phyloP scores from a whole-genome alignment of 2,888 invertebrate genomes.

The Nycteola revayana region DNA sequence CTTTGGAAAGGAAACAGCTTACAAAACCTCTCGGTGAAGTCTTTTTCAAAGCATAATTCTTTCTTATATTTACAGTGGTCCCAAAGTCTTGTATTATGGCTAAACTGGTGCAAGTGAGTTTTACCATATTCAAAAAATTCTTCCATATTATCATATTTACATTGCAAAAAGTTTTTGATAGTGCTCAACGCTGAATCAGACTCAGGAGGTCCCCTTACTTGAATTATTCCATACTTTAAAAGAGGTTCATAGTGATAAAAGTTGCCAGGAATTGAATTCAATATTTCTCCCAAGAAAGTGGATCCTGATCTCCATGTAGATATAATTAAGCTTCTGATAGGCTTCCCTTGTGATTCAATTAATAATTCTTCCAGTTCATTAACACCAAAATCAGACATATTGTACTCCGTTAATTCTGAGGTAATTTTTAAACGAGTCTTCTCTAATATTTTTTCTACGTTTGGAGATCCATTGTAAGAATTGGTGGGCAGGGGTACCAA shows the following conservation, averaged over 20 bases:
- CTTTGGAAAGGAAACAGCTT: conserved; percentile 93
- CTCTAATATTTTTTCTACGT: conserved; percentile 63
- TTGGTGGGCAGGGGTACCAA: conserved; percentile 47
- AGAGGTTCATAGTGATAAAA: conserved; percentile 96
- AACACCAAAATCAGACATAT: conserved; percentile 59
- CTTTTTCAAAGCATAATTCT: conserved; percentile 72
- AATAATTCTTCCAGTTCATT: conserved; percentile 85
- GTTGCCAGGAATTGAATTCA: conserved; percentile 92
- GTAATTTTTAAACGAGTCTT: conserved; percentile 62
- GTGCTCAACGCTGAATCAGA: conserved; percentile 85
- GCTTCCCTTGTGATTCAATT: conserved; percentile 86
- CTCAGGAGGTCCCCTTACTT: conserved; percentile 88
- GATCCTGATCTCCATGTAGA: conserved; percentile 97
- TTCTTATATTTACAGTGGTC: conserved; percentile 86
- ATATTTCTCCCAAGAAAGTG: conserved; percentile 92
- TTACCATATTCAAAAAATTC: conserved; percentile 90
- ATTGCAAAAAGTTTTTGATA: conserved; percentile 87
- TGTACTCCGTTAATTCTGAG: conserved; percentile 63
- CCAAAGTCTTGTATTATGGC: conserved; percentile 93
- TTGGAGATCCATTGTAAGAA: conserved; percentile 57
- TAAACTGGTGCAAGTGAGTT: conserved; percentile 89
- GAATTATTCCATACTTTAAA: conserved; percentile 90
- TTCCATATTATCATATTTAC: conserved; percentile 88
- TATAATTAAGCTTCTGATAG: conserved; percentile 88
- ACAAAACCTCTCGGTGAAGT: conserved; percentile 90